Evolutionary conservation across 2,888 invertebrate genomes (phyloP).

Genomic region (Agrotis puta): DNA sequence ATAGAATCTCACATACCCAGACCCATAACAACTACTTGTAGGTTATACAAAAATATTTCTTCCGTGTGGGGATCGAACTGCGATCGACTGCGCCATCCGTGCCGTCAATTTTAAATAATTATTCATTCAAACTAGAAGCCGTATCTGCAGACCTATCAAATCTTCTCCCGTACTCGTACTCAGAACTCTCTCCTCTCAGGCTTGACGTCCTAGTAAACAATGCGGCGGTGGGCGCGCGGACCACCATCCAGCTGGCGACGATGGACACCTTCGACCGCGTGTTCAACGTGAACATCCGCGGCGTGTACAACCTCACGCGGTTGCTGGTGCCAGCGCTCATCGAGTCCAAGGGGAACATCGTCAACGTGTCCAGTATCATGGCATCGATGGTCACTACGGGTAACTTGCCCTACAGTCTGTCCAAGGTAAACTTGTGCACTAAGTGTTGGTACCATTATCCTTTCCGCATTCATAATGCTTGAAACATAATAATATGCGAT

Average conservation of each 20-base stretch:
- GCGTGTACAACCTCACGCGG: constrained; percentile 92
- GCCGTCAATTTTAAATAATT: too few relatives aligned
- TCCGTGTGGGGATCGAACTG: too few relatives aligned
- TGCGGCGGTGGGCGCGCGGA: constrained; percentile 89
- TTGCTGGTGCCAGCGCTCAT: constrained; percentile 92
- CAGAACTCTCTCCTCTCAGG: constrained; percentile 25
- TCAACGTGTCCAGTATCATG: constrained; percentile 94
- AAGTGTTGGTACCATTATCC: too few relatives aligned
- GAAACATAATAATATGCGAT: too few relatives aligned
- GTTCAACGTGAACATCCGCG: constrained; percentile 93
- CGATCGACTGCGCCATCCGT: too few relatives aligned
- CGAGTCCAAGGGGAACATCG: constrained; percentile 92
- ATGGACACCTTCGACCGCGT: constrained; percentile 76
- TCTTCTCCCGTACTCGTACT: background rate
- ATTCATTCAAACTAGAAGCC: background rate
- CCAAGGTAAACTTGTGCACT: constrained; percentile 91
- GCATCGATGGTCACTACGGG: constrained; percentile 94
- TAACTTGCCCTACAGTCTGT: constrained; percentile 96
- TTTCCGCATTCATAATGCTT: too few relatives aligned
- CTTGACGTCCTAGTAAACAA: constrained; percentile 82
- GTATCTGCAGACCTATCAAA: background rate
- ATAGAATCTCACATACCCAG: too few relatives aligned
- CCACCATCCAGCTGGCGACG: constrained; percentile 66
- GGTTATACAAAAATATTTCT: too few relatives aligned
- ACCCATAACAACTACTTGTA: too few relatives aligned